A percentile compares a stretch with the other conserved stretches of the same genome.
Conservation (phyloP, 2,888 invertebrate genomes). For the Pilophorus perplexus region DNA sequence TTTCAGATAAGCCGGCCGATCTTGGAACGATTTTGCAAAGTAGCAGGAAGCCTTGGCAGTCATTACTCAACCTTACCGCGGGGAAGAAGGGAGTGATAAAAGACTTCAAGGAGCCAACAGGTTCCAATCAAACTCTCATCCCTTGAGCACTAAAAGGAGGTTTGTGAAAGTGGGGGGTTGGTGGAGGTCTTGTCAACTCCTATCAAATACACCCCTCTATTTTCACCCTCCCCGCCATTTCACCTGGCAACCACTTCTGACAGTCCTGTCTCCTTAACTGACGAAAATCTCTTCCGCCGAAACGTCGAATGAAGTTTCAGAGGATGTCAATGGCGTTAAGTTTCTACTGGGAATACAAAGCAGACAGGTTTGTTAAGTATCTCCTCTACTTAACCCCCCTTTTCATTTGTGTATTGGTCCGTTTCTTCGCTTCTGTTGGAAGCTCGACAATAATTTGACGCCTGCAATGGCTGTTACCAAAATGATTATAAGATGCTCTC, state of each 20-base stretch:
- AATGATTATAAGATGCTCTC: too few species aligned
- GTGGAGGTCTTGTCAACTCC: conserved; percentile 6
- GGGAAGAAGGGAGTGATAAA: conserved; percentile 1
- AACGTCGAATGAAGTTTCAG: conserved; percentile 8
- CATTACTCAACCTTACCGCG: conserved; percentile 10
- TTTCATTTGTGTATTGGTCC: too few species aligned
- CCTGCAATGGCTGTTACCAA: too few species aligned
- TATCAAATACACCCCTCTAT: conserved; percentile 14
- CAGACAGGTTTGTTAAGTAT: too few species aligned
- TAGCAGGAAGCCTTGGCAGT: neutral
- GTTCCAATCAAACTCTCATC: conserved; percentile 18
- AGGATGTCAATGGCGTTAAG: neutral
- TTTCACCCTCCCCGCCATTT: neutral
- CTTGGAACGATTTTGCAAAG: conserved; percentile 2
- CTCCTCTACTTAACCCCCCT: too few species aligned
- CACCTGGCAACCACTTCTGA: neutral
- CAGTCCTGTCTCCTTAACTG: conserved; percentile 8
- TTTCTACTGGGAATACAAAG: conserved; percentile 7
- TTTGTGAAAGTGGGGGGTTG: too few species aligned
- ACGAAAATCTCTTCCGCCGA: conserved; percentile 3
- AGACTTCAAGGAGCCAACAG: conserved; percentile 13
- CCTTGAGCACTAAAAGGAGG: too few species aligned
- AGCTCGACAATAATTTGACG: too few species aligned
- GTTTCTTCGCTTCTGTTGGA: too few species aligned
- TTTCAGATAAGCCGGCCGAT: neutral